Evolutionary conservation across 1,140 invertebrate genomes (phyloP).

Genomic region (Eueides isabella): DNA sequence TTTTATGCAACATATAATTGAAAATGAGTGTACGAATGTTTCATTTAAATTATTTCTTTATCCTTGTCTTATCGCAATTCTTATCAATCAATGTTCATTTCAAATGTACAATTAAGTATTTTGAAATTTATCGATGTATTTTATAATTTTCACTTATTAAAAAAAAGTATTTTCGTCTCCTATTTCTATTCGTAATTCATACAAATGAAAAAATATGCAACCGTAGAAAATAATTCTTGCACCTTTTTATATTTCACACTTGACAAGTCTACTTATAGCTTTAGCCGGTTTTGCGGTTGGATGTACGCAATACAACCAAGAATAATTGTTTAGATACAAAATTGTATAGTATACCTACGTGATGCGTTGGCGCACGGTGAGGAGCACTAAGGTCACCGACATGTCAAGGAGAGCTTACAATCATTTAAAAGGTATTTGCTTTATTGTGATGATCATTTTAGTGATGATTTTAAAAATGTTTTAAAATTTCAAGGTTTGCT

Average conservation of each 20-base stretch:
- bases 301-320: conserved; percentile 12
- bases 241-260: background rate
- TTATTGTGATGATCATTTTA: background rate
- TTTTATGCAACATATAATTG: conserved; percentile 16
- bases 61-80: conserved; percentile 2
- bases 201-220: background rate
- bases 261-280: background rate
- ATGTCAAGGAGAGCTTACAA: conserved; percentile 52
- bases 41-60: background rate
- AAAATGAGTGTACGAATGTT: background rate
- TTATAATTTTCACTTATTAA: background rate
- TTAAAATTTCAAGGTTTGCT: background rate
- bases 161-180: background rate
- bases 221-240: background rate
- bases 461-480: background rate
- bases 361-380: conserved; percentile 51
- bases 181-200: too few species aligned
- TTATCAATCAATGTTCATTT: background rate
- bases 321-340: conserved; percentile 31
- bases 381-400: conserved; percentile 47
- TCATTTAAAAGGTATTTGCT: conserved; percentile 32
- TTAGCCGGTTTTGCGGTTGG: background rate
- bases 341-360: conserved; percentile 36
- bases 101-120: background rate
- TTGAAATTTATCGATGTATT: background rate